Evolutionary conservation across 2,888 invertebrate species (phyloP).

Genomic region (Lutraria lutraria): DNA sequence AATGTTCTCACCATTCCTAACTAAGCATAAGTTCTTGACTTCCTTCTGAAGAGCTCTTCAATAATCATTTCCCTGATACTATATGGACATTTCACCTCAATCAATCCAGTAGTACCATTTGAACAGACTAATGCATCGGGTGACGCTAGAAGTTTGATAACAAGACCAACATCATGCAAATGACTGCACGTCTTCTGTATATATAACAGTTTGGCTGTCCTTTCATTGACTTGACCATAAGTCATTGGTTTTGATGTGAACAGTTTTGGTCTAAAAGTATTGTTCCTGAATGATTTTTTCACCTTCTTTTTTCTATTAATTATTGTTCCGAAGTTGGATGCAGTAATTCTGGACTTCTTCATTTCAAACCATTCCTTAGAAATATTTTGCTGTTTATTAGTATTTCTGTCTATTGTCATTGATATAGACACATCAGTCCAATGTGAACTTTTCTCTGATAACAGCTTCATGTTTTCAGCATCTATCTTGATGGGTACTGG

Average conservation of each 20-base stretch:
- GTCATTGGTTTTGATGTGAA: constrained; percentile 8
- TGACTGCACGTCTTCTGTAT: constrained; percentile 22
- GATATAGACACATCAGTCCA: neutral
- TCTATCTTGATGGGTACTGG: neutral
- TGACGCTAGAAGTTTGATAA: constrained; percentile 48
- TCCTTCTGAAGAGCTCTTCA: constrained; percentile 44
- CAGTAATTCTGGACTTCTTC: constrained; percentile 36
- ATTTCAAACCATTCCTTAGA: constrained; percentile 27
- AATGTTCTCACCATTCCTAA: constrained; percentile 12
- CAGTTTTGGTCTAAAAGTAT: neutral
- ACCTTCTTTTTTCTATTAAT: constrained; percentile 27
- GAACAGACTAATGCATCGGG: constrained; percentile 61
- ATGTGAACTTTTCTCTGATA: neutral
- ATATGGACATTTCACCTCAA: constrained; percentile 65
- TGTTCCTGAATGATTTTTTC: constrained; percentile 16
- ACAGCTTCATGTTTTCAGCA: neutral
- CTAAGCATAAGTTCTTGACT: constrained; percentile 15
- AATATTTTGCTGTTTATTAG: constrained; percentile 27
- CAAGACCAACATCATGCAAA: constrained; percentile 59
- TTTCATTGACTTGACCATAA: constrained; percentile 47
- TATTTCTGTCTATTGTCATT: neutral
- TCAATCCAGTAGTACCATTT: constrained; percentile 46
- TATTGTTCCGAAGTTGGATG: constrained; percentile 42
- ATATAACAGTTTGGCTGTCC: constrained; percentile 48
- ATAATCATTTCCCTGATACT: constrained; percentile 54